Evolutionary conservation across 1,140 invertebrate species (phyloP).

Genomic region (Periplaneta americana): DNA sequence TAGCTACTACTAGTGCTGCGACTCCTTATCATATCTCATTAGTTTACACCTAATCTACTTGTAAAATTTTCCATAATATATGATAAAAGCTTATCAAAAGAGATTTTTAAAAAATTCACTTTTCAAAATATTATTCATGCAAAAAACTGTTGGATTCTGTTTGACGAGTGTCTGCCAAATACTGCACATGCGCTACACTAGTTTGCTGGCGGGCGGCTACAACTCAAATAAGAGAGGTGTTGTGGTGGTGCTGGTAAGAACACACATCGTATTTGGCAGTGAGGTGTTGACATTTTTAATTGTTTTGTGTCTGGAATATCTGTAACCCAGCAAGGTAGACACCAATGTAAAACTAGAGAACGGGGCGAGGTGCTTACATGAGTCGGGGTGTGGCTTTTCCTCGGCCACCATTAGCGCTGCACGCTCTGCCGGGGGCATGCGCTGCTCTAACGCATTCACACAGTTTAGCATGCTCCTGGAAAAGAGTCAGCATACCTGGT

Average conservation of each 20-base stretch:
- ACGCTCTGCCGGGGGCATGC: constrained; percentile 61
- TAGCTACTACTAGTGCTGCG: neutral
- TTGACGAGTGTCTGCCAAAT: neutral
- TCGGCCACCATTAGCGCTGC: constrained; percentile 69
- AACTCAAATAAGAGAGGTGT: neutral
- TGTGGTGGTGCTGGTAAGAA: neutral
- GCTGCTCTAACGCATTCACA: constrained; percentile 74
- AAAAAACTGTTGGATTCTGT: neutral
- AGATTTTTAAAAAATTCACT: neutral
- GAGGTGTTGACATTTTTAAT: neutral
- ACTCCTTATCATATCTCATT: neutral
- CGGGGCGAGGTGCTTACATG: constrained; percentile 56
- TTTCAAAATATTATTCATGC: neutral
- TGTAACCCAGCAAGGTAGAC: neutral
- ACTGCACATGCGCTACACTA: neutral
- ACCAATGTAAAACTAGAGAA: neutral
- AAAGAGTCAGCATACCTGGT: constrained; percentile 39
- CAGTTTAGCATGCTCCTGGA: constrained; percentile 80
- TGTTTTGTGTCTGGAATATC: neutral
- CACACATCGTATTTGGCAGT: neutral
- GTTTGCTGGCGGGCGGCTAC: neutral
- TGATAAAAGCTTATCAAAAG: neutral
- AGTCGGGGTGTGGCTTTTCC: constrained; percentile 73
- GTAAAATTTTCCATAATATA: neutral
- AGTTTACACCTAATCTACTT: neutral